Percentiles rank a stretch among this genome's conserved stretches.
Conservation (phyloP, 2,113 vertebrate genomes). For the Picathartes gymnocephalus region DNA sequence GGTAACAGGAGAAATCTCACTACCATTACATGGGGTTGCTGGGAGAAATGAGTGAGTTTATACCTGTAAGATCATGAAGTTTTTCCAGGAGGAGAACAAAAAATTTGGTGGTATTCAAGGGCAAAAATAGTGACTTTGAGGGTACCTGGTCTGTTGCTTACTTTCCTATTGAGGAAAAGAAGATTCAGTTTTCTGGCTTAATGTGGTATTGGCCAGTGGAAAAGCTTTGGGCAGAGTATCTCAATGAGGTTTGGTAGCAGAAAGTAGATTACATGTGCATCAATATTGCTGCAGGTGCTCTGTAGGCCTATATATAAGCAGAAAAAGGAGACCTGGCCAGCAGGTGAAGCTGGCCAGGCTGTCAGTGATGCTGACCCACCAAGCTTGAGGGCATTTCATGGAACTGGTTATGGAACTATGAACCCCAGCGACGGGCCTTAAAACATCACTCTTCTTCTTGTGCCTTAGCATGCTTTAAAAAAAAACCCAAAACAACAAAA, state of each 20-base stretch:
- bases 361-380: neutral
- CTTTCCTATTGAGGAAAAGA: neutral
- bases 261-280: neutral
- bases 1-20: neutral
- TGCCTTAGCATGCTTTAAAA: neutral
- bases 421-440: neutral
- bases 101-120: neutral
- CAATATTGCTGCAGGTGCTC: neutral
- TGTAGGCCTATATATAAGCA: neutral
- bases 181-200: neutral
- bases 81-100: neutral
- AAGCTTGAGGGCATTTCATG: neutral
- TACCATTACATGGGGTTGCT: neutral
- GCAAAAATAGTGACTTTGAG: neutral
- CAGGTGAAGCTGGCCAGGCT: neutral
- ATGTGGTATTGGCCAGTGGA: neutral
- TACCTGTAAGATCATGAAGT: neutral
- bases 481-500: neutral
- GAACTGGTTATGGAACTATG: neutral
- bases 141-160: rapidly evolving
- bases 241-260: neutral
- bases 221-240: neutral
- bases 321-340: neutral
- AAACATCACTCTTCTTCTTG: neutral
- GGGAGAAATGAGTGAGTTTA: neutral